phyloP scores from a whole-genome alignment of 2,797 vertebrate species.

The Pangasius krempfi region DNA sequence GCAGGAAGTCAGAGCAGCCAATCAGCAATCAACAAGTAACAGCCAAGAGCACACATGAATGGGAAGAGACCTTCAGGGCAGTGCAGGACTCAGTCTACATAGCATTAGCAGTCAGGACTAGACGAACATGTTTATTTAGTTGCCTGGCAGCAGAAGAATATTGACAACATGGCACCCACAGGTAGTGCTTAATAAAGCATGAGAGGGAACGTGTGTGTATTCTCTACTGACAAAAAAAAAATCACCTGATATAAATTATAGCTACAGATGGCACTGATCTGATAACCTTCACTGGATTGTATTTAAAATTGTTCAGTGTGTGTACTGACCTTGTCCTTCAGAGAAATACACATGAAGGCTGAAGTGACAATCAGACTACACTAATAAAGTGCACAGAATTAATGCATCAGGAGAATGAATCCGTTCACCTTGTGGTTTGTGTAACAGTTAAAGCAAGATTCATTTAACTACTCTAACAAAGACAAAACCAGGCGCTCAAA shows the following conservation, averaged over 20 bases:
- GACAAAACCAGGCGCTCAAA: not conserved
- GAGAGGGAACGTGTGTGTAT: not conserved
- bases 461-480: not conserved
- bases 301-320: not conserved
- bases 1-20: constrained; percentile 47
- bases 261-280: not conserved
- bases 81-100: constrained; percentile 23
- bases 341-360: not conserved
- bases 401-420: not conserved
- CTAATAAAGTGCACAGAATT: not conserved
- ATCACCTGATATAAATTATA: not conserved
- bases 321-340: not conserved
- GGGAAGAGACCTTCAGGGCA: constrained; percentile 31
- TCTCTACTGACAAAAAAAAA: not conserved
- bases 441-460: not conserved
- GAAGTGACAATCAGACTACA: not conserved
- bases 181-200: not conserved
- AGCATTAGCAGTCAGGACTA: not conserved
- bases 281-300: not conserved
- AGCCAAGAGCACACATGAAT: constrained; percentile 42
- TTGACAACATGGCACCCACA: not conserved
- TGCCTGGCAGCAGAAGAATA: not conserved
- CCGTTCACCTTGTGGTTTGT: not conserved
- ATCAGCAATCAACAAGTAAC: constrained; percentile 61
- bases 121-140: not conserved